Evolutionary conservation across 1,140 invertebrate genomes (phyloP), one percentile per base, ranked within the genome.

Genomic region (Scaptomyza montana): DNA sequence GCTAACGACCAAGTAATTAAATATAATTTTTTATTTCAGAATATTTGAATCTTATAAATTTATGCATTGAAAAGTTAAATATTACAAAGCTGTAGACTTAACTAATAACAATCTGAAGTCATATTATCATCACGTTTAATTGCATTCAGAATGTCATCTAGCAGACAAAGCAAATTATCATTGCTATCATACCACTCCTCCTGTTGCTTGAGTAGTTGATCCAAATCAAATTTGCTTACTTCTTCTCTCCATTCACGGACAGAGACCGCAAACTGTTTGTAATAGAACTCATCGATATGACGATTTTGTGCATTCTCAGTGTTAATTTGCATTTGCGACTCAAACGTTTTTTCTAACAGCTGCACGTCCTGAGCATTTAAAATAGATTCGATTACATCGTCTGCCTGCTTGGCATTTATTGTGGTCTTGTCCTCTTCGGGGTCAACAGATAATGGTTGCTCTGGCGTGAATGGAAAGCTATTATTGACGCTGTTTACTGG

Each of bases 121-220:
- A 94, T 94, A 7, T 94, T 74, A 60, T 84, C 90, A 49, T 92
- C 92, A n/a, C 90, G 85, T 46, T 93, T 85, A 76, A 94, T 93
- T n/a, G 93, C 91, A 41, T 92, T 92, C 16, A 95, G 80, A 75
- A 96, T 95, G 84, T 96, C 95, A 75, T 96, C 94, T 13, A 96
- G 78, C 2, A 95, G 91, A 2, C 94, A 95, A 9, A 93, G 91
- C 45, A 95, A 94, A 68, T 93, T 94, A 46, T 93, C 93, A 2
- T 93, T 93, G 65, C 93, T 93, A 28, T 93, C 90, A 19, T 94
- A 81, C 95, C 95, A 95, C 5, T 93, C 92, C 33, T 91, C 92
- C 67, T 93, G 94, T 19, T 94, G 93, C 6, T 92, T 92, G 1
- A 95, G 91, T 10, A 94, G 92, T 41, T 90, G 76, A 46, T 94